phyloP scores from a whole-genome alignment of 2,113 vertebrate genomes.

The Cromileptes altivelis region DNA sequence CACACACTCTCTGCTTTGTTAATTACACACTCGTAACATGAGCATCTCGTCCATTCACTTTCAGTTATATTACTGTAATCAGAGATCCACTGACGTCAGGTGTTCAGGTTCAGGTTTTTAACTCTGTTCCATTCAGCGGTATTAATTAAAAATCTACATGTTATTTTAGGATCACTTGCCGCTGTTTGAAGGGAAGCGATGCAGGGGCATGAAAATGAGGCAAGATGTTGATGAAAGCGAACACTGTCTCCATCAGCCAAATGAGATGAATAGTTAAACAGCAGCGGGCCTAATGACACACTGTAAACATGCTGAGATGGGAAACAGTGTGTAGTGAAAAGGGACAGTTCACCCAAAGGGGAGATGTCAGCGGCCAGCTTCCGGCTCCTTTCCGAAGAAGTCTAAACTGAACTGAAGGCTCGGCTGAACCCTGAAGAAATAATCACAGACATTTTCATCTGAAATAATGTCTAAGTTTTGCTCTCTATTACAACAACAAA shows the following conservation, averaged over 20 bases:
- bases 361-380: constrained; percentile 23
- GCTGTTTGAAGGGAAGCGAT: constrained; percentile 30
- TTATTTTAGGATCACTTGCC: constrained; percentile 19
- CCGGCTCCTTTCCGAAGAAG: constrained; percentile 11
- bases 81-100: not conserved
- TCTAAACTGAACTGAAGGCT: constrained; percentile 29
- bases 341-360: constrained; percentile 44
- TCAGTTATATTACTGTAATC: constrained; percentile 7
- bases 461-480: constrained; percentile 37
- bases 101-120: constrained; percentile 4
- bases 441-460: constrained; percentile 32
- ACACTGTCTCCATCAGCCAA: constrained; percentile 51
- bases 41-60: too few relatives aligned
- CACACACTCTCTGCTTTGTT: constrained; percentile 7
- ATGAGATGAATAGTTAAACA: constrained; percentile 62
- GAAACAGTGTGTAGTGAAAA: constrained; percentile 48
- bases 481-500: not conserved
- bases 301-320: constrained; percentile 57
- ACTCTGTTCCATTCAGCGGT: not conserved
- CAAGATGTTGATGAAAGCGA: constrained; percentile 50
- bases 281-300: constrained; percentile 48
- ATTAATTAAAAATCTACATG: constrained; percentile 37
- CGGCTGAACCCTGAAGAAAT: constrained; percentile 11
- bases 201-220: constrained; percentile 47
- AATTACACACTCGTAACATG: constrained; percentile 20